phyloP scores from a whole-genome alignment of 2,113 vertebrate genomes.

The Nyctibius bracteatus region DNA sequence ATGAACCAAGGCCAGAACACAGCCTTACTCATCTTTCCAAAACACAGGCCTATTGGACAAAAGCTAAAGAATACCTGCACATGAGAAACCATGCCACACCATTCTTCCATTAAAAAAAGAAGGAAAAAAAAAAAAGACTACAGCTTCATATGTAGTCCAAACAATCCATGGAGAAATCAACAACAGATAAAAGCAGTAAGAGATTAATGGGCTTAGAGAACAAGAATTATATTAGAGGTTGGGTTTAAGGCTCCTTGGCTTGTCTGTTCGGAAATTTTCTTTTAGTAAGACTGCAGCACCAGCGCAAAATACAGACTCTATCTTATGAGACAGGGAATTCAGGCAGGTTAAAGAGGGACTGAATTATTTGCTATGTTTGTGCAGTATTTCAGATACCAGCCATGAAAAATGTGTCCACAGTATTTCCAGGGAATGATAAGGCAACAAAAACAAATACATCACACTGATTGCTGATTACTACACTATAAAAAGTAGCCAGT shows the following conservation, averaged over 20 bases:
- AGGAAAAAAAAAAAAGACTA: too few relatives aligned
- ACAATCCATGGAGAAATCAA: neutral
- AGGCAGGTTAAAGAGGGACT: neutral
- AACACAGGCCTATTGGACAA: neutral
- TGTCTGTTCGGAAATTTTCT: neutral
- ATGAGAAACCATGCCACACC: neutral
- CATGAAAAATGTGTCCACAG: neutral
- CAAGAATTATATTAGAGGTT: neutral
- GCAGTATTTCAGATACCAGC: neutral
- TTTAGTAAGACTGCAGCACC: neutral
- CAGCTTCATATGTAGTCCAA: neutral
- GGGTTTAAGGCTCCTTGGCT: neutral
- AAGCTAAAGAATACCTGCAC: neutral
- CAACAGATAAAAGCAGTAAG: neutral
- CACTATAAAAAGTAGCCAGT: neutral
- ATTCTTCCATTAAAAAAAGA: neutral
- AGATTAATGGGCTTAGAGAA: neutral
- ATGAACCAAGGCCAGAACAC: neutral
- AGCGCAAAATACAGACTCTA: neutral
- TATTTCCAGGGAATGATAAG: neutral
- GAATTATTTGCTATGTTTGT: neutral
- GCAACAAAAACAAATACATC: neutral
- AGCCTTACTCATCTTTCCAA: neutral
- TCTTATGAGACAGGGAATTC: neutral
- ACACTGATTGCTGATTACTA: neutral